Conservation (phyloP, 2,113 vertebrate genomes). For the Platichthys flesus region DNA sequence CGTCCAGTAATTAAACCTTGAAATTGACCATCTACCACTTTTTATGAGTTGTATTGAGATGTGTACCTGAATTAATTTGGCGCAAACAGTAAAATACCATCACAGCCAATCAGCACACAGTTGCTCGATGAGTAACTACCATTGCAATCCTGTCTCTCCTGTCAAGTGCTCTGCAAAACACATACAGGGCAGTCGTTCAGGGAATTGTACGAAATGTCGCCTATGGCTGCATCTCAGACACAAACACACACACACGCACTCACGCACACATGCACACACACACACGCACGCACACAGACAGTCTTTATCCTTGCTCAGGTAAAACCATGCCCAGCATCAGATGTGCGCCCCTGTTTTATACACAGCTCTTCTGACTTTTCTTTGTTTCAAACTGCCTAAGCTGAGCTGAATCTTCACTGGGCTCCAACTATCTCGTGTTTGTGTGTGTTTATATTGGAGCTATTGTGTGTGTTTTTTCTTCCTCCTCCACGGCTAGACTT, state of each 20-base stretch:
- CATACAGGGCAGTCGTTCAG: conserved; percentile 55
- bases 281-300: conserved; percentile 11
- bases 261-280: conserved; percentile 24
- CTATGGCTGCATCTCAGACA: conserved; percentile 63
- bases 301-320: conserved; percentile 53
- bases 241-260: conserved; percentile 30
- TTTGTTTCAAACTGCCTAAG: conserved; percentile 70
- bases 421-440: conserved; percentile 21
- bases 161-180: conserved; percentile 65
- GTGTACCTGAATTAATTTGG: neutral
- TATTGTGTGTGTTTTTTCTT: conserved; percentile 20
- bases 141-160: conserved; percentile 42
- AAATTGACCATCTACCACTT: neutral
- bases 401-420: conserved; percentile 32
- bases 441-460: conserved; percentile 27
- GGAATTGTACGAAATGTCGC: conserved; percentile 76
- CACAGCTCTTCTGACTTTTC: conserved; percentile 65
- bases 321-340: conserved; percentile 44
- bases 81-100: conserved; percentile 57
- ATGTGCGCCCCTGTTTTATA: conserved; percentile 9
- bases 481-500: conserved; percentile 7
- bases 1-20: neutral
- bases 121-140: conserved; percentile 44
- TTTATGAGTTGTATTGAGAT: neutral
- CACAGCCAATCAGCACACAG: conserved; percentile 60